A percentile compares a stretch with the other conserved stretches of the same genome.
Evolutionary conservation across 2,888 invertebrate species (phyloP).

Genomic region (Polietes domitor): DNA sequence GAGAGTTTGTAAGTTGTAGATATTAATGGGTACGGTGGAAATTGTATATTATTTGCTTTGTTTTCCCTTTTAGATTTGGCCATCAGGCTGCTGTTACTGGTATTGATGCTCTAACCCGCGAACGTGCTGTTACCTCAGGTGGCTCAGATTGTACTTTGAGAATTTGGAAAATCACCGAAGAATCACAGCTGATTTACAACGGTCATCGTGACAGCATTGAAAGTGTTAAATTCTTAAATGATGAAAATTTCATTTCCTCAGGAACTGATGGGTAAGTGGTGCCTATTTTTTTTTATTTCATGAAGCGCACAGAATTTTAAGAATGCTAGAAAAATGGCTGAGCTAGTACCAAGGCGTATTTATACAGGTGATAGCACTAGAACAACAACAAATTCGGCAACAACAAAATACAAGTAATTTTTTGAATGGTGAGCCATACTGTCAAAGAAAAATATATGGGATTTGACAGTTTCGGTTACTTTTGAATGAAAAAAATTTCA

Average conservation of each 20-base stretch:
- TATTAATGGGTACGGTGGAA: neutral
- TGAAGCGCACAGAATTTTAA: too few species aligned
- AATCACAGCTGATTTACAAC: constrained; percentile 97
- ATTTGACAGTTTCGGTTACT: too few species aligned
- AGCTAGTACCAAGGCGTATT: too few species aligned
- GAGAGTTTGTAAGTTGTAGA: constrained; percentile 89
- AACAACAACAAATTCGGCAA: too few species aligned
- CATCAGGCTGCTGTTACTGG: constrained; percentile 93
- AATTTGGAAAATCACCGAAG: constrained; percentile 98
- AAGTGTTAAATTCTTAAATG: constrained; percentile 93
- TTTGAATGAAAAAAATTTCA: too few species aligned
- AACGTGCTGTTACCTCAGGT: constrained; percentile 93
- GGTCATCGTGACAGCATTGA: constrained; percentile 93
- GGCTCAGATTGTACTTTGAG: constrained; percentile 93
- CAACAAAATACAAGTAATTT: too few species aligned
- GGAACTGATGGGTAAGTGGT: constrained; percentile 92
- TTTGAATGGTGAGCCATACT: too few species aligned
- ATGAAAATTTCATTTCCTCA: constrained; percentile 95
- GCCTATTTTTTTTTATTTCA: too few species aligned
- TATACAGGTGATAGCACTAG: too few species aligned
- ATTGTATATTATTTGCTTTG: neutral
- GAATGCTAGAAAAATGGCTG: too few species aligned
- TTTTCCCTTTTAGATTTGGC: constrained; percentile 84
- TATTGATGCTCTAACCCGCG: constrained; percentile 92
- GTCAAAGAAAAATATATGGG: too few species aligned